phyloP scores from a whole-genome alignment of 2,888 invertebrate species.

The Aphelenchoides bicaudatus region DNA sequence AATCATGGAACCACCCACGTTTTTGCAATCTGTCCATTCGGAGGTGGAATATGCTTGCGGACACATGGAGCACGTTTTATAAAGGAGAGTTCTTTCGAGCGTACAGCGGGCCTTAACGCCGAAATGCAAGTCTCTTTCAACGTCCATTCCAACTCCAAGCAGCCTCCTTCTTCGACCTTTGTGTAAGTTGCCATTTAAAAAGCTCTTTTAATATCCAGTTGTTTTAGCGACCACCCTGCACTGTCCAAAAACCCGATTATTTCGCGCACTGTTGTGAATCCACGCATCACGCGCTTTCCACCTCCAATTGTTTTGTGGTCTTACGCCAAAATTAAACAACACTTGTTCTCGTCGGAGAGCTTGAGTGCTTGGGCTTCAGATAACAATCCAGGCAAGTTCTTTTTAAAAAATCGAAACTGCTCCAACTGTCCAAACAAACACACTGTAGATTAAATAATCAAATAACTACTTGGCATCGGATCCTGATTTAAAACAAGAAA shows the following conservation, averaged over 20 bases:
- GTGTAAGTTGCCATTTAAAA: background rate
- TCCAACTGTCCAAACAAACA: no score
- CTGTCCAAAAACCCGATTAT: constrained; percentile 26
- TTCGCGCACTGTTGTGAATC: constrained; percentile 67
- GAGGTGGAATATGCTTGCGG: constrained; percentile 76
- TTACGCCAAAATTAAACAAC: constrained; percentile 66
- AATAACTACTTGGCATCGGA: constrained; percentile 23
- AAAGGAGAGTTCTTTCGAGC: constrained; percentile 74
- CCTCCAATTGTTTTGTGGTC: constrained; percentile 77
- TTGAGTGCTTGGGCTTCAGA: constrained; percentile 56
- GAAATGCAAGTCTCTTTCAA: constrained; percentile 32
- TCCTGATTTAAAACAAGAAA: no score
- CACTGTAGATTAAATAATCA: no score
- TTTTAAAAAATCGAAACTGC: constrained; percentile 31
- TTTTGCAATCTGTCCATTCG: constrained; percentile 89
- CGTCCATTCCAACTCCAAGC: constrained; percentile 27
- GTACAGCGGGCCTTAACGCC: constrained; percentile 79
- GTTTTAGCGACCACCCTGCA: constrained; percentile 38
- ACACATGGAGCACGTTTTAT: constrained; percentile 94
- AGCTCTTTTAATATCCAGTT: constrained; percentile 2
- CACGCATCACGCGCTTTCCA: constrained; percentile 84
- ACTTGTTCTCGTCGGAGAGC: constrained; percentile 45
- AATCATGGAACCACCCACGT: constrained; percentile 90
- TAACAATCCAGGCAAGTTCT: constrained; percentile 43
- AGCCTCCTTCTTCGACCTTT: constrained; percentile 9